Base-by-base conservation (phyloP, 2,888 invertebrate species). In the Polyploca ridens region DNA sequence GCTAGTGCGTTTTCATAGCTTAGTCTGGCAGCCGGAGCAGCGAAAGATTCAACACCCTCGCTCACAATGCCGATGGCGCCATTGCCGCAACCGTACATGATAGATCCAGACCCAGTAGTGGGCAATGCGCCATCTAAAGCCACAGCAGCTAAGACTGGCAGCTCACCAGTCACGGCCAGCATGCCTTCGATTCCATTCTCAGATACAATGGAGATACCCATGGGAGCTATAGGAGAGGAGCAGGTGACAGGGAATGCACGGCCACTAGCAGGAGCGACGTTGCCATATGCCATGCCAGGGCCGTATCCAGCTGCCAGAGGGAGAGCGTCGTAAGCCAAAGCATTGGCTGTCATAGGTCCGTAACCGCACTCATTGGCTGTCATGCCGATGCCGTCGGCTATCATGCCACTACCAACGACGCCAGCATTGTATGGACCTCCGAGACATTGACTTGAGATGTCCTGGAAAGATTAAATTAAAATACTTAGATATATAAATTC, bases 101-200 rank as follows among this genome's bases (percentile, higher is more conserved):
- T 78, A 4, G 71, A 76, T 8, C 79, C 81, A 4, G 75, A 70
- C 0, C 85, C 86, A 64, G 70, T 74, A 14, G 78, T 71, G 0
- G 82, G 78, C 57, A 83, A 61, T 10, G 73, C 66, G 0, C 85
- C 86, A 8, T 86, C 82, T 27, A 86, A 46, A 6, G 68, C 78
- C 33, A 84, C 80, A 54, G 81, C 75, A 10, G 83, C 78, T 62
- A 86, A 62, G 73, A 83, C 80, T 19, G 86, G 86, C 67, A 86
- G 67, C 58, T 82, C 70, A 6, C 86, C 86, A 35, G 69, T 71
- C 3, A 82, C 77, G 33, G 66, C 61, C 5, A 87, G 58, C 38
- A 74, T 59, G 0, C 86, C 86, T 62, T 80, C 77, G 14, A 85
- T 83, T 5, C 71, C 78, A 64, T 87, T 86, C 64, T 89, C 85